Evolutionary conservation across 2,797 vertebrate species (phyloP), one percentile per base, ranked within the genome.

Genomic region (Agapornis canus): DNA sequence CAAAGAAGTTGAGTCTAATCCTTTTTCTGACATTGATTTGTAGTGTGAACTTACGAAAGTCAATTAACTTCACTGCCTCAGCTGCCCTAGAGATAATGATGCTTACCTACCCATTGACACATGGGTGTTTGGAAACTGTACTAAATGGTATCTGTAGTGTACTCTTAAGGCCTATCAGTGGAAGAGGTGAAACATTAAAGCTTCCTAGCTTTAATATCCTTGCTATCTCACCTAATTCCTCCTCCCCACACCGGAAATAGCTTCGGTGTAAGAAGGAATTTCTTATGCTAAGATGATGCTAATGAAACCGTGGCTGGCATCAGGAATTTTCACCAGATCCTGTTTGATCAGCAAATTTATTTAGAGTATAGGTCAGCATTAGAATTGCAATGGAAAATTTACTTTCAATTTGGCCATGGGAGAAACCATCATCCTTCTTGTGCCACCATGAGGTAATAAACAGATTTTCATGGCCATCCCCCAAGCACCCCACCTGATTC

Each of bases 51-150:
- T 95, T 96, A 94, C 0, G 35, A 92, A 97, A 97, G 96, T 94
- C 95, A 97, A 96, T 97, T 96, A 97, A 96, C 85, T 95, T 96
- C 81, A 94, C 95, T 97, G 94, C 95, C 82, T 94, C 79, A 75
- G 95, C 89, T 90, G 82, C 56, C 80, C 95, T 87, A 83, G 87
- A 95, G 71, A 94, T 94, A 95, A 95, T 90, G 71, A 83, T 69
- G 91, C 89, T 96, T 96, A 94, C 94, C 57, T 59, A 86, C 70
- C 80, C 27, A 1, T 32, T 91, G 88, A 89, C 90, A 94, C 87
- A 84, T 40, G 73, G 76, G 60, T 51, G 2, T 93, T 92, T 49
- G 43, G 75, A 94, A 85, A 82, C 77, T 54, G 63, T 81, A 64
- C 64, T 90, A 60, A 79, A 72, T 6, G 9, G 79, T 79, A 73